Evolutionary conservation across 1,140 invertebrate species (phyloP).

Genomic region (Liolophura sinensis): DNA sequence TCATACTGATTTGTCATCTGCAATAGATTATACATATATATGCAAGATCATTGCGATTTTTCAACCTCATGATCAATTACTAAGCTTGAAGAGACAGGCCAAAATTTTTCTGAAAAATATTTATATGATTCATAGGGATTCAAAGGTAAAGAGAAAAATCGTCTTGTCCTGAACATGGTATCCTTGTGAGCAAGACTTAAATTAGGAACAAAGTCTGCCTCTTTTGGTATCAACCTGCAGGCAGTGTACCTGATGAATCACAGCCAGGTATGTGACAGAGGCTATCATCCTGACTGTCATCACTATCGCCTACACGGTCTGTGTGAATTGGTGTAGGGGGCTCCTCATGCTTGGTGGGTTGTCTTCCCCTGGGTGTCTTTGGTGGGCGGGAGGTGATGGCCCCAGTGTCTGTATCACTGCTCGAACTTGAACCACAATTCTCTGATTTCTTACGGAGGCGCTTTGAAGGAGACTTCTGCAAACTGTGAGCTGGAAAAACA

Average conservation of each 20-base stretch:
- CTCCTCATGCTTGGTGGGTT: no score
- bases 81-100: background rate
- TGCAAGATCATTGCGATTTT: conserved; percentile 6
- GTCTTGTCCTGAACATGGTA: background rate
- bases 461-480: no score
- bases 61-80: background rate
- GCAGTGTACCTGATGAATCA: conserved; percentile 69
- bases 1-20: conserved; percentile 12
- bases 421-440: no score
- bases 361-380: no score
- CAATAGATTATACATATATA: background rate
- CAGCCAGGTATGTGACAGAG: conserved; percentile 85
- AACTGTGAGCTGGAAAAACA: no score
- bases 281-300: conserved; percentile 48
- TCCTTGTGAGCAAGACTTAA: background rate
- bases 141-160: background rate
- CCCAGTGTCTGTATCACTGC: no score
- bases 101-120: background rate
- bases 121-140: background rate
- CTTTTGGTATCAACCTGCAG: background rate
- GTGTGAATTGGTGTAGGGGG: no score
- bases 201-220: no score
- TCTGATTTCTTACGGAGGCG: no score
- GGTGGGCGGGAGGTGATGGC: no score
- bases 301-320: conserved; percentile 4